A percentile compares a stretch with the other conserved stretches of the same genome.
These are phyloP conservation scores for Dolichoris vasculosae DNA, from an alignment of 1,140 invertebrate genomes.

Conservation along the genomic window DNA sequence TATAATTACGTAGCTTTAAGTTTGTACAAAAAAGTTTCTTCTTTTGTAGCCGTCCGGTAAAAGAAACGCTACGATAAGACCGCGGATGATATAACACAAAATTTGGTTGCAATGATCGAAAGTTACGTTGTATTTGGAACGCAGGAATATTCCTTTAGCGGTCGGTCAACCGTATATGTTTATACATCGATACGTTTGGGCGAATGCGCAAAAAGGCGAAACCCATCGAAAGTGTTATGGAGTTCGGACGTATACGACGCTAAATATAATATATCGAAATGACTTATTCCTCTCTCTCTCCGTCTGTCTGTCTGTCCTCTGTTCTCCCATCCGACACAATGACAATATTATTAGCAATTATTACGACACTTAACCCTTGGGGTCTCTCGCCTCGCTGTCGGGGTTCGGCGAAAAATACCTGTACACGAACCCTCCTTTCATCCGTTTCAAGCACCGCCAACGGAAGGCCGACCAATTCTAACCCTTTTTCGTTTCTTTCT, in stretches of 20 bases:
- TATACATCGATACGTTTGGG: neutral
- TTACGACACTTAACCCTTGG: constrained; percentile 49
- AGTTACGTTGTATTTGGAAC: too few relatives aligned
- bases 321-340: constrained; percentile 45
- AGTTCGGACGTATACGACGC: too few relatives aligned
- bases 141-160: neutral
- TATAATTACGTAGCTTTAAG: too few relatives aligned
- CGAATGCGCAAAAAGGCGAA: too few relatives aligned
- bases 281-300: neutral
- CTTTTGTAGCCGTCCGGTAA: too few relatives aligned
- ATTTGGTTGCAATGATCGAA: too few relatives aligned
- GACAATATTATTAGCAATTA: constrained; percentile 54
- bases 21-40: too few relatives aligned
- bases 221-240: too few relatives aligned
- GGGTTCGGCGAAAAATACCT: constrained; percentile 53
- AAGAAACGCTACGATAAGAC: too few relatives aligned
- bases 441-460: neutral
- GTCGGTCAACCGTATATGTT: neutral
- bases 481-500: constrained; percentile 44
- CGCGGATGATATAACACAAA: too few relatives aligned
- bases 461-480: neutral
- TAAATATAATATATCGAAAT: neutral
- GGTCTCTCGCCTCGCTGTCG: constrained; percentile 23
- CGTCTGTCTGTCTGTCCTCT: too few relatives aligned
- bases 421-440: constrained; percentile 37